Evolutionary conservation across 2,888 invertebrate genomes (phyloP), one percentile per base, ranked within the genome.

Genomic region (Mongoloraphidia duomilia): DNA sequence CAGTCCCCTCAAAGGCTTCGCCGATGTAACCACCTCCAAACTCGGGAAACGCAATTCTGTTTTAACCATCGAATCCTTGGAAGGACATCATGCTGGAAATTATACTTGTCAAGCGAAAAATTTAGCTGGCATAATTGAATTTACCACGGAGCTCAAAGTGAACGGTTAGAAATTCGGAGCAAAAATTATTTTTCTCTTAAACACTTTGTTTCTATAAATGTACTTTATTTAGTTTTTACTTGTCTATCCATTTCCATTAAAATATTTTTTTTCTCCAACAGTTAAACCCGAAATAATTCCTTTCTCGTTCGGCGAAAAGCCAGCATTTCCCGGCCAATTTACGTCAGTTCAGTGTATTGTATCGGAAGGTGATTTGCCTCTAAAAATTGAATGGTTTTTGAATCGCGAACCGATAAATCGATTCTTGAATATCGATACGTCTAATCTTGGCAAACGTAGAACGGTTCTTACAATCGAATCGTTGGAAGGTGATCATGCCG

Each of bases 61-160:
- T 59, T 75, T 84, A 56, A 77, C 77, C 60, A 80, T 84, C 65
- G 76, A 79, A 62, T 72, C 77, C 45, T 79, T 83, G 61, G 76
- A 75, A 62, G 75, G 79, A 47, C 73, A 74, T 56, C 79, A 80
- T 59, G 75, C 76, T 54, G 80, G 80, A 50, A 77, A 78, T 66
- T 80, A 79, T 65, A 79, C 77, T 52, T 80, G 80, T 64, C 72
- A 74, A 60, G 78, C 75, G 38, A 74, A 74, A 63, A 82, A 82
- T 63, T 68, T 70, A 57, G 80, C 80, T 56, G 80, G 80, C 59
- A 73, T 74, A 56, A 70, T 69, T 52, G 74, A 76, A 59, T 74
- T 74, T 61, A 73, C 73, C 53, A 74, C 80, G 49, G 72, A 72
- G 39, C 73, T 82, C 61, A 71, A 76, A 63, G 79, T 82, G 59